Percentiles rank a stretch among this genome's conserved stretches.
phyloP scores from a whole-genome alignment of 2,797 vertebrate genomes.

The Oreochromis grahami region DNA sequence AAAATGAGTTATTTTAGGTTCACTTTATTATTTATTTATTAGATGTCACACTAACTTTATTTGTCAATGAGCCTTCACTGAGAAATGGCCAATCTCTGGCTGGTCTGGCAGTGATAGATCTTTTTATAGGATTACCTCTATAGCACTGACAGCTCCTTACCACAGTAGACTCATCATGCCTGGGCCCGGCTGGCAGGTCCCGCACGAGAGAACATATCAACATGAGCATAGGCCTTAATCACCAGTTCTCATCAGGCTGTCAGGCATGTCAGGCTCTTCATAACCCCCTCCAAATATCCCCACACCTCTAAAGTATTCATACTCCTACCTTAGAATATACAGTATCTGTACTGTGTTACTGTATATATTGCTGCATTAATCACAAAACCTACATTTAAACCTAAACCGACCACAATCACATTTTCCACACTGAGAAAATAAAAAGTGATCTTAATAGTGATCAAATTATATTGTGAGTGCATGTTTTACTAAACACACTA shows the following conservation, averaged over 20 bases:
- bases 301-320: conserved; percentile 7
- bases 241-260: conserved; percentile 46
- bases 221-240: conserved; percentile 47
- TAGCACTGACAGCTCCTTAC: conserved; percentile 49
- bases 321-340: background rate
- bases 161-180: conserved; percentile 40
- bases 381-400: background rate
- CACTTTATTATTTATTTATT: background rate
- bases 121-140: conserved; percentile 52
- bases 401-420: background rate
- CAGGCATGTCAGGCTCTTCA: conserved; percentile 26
- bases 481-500: background rate
- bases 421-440: background rate
- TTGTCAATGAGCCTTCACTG: conserved; percentile 23
- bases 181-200: conserved; percentile 42
- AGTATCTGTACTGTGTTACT: background rate
- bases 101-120: conserved; percentile 44
- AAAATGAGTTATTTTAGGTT: background rate
- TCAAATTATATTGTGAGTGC: background rate
- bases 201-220: conserved; percentile 41
- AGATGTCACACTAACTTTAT: background rate
- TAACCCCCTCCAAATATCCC: background rate
- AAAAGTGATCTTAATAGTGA: background rate
- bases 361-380: background rate
- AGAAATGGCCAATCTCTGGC: conserved; percentile 21